Conservation (phyloP, 1,140 invertebrate genomes). For the Pseudoatta argentina region DNA sequence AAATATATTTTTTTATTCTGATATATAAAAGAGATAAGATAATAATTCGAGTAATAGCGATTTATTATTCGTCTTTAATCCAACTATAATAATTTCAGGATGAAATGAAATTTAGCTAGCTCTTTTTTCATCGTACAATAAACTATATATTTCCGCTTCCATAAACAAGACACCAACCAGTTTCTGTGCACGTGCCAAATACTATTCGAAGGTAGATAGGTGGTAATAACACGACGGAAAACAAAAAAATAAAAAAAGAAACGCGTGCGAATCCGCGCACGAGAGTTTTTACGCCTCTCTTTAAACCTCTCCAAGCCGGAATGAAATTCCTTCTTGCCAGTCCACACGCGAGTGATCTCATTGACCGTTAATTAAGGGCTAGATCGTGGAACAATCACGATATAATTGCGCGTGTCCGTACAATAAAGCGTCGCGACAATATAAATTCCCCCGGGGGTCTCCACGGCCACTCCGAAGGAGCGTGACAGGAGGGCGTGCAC, state of each 20-base stretch:
- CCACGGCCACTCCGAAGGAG: constrained; percentile 74
- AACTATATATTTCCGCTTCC: not conserved
- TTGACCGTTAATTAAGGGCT: constrained; percentile 84
- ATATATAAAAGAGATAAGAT: not conserved
- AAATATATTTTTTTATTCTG: not conserved
- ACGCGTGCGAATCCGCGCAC: constrained; percentile 24
- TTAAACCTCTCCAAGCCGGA: not conserved
- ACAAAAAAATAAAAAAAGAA: too few relatives aligned
- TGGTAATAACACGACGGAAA: constrained; percentile 23
- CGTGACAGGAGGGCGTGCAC: constrained; percentile 85
- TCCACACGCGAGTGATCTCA: constrained; percentile 80
- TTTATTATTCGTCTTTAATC: not conserved
- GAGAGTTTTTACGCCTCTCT: constrained; percentile 44
- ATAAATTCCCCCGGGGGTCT: constrained; percentile 80
- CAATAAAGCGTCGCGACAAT: constrained; percentile 80
- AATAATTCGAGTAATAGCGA: not conserved
- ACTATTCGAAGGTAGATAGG: constrained; percentile 2
- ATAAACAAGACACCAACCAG: not conserved
- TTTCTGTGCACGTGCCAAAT: constrained; percentile 19
- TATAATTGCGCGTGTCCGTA: constrained; percentile 82
- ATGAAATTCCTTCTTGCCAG: constrained; percentile 12
- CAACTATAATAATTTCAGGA: not conserved
- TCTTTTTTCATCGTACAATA: not conserved
- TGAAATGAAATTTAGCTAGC: not conserved
- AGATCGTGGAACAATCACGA: constrained; percentile 83